phyloP scores from a whole-genome alignment of 2,888 invertebrate genomes.

The Drosophila neotestacea region DNA sequence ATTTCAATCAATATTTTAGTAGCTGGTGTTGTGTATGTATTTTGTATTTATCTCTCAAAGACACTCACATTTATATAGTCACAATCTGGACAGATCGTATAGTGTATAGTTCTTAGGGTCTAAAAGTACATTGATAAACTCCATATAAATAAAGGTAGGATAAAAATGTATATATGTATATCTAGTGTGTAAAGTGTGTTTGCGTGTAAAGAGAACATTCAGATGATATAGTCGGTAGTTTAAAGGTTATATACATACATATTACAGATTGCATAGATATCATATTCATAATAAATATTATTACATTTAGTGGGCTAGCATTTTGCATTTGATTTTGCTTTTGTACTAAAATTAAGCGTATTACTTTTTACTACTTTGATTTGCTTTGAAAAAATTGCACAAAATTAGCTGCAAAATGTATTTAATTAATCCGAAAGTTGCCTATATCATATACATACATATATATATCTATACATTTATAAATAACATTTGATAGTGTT shows the following conservation, averaged over 20 bases:
- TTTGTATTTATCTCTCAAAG: constrained; percentile 53
- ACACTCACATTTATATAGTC: constrained; percentile 75
- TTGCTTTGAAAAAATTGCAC: constrained; percentile 51
- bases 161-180: constrained; percentile 23
- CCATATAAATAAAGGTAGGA: constrained; percentile 29
- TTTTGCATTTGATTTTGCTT: constrained; percentile 56
- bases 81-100: constrained; percentile 65
- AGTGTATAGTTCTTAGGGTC: constrained; percentile 32
- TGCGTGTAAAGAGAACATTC: constrained; percentile 36
- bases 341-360: constrained; percentile 83
- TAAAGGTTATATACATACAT: constrained; percentile 38
- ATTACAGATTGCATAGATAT: constrained; percentile 38
- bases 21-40: constrained; percentile 45
- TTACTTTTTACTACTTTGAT: constrained; percentile 48
- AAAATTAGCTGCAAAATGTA: constrained; percentile 33
- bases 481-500: constrained; percentile 44
- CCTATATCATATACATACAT: not conserved
- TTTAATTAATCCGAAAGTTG: constrained; percentile 28
- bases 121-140: constrained; percentile 43
- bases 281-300: constrained; percentile 61
- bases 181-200: constrained; percentile 25
- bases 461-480: constrained; percentile 28
- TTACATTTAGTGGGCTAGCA: constrained; percentile 63
- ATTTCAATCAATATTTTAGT: constrained; percentile 63
- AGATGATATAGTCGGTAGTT: constrained; percentile 25